Evolutionary conservation across 2,888 invertebrate species (phyloP).

Genomic region (Polylopha cassiicola): DNA sequence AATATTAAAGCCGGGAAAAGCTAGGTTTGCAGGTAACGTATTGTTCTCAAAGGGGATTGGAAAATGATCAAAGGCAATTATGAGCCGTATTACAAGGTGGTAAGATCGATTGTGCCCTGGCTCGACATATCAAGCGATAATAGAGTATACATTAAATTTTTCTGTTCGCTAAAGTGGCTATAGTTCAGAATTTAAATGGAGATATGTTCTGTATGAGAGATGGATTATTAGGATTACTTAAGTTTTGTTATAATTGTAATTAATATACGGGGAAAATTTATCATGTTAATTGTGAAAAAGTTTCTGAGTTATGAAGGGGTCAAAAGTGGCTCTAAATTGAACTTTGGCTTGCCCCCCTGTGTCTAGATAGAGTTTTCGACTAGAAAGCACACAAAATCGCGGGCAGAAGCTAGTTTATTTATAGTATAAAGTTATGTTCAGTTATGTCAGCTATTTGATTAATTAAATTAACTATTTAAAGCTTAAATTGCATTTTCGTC

Average conservation of each 20-base stretch:
- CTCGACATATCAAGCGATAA: conserved; percentile 8
- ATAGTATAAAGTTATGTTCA: too few relatives aligned
- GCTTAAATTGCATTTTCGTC: too few relatives aligned
- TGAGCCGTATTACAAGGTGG: conserved; percentile 5
- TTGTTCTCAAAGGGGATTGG: conserved; percentile 19
- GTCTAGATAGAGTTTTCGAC: too few relatives aligned
- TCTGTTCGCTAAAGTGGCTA: conserved; percentile 13
- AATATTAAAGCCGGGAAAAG: conserved; percentile 21
- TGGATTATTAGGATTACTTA: conserved; percentile 1
- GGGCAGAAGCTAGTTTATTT: too few relatives aligned
- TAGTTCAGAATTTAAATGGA: conserved; percentile 2
- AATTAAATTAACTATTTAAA: too few relatives aligned
- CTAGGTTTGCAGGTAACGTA: conserved; percentile 22
- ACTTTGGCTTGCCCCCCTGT: too few relatives aligned
- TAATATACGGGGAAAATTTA: neutral
- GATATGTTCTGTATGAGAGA: too few relatives aligned
- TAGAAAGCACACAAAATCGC: too few relatives aligned
- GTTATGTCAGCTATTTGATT: too few relatives aligned
- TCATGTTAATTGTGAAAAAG: too few relatives aligned
- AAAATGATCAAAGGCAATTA: conserved; percentile 2
- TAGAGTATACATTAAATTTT: conserved; percentile 18
- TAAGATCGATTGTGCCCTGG: conserved; percentile 1
- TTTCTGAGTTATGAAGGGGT: too few relatives aligned
- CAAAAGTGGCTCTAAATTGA: too few relatives aligned
- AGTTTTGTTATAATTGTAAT: conserved; percentile 1